Percentiles rank a stretch among this genome's conserved stretches.
phyloP scores from a whole-genome alignment of 2,888 invertebrate genomes.

The Perizoma flavofasciatum region DNA sequence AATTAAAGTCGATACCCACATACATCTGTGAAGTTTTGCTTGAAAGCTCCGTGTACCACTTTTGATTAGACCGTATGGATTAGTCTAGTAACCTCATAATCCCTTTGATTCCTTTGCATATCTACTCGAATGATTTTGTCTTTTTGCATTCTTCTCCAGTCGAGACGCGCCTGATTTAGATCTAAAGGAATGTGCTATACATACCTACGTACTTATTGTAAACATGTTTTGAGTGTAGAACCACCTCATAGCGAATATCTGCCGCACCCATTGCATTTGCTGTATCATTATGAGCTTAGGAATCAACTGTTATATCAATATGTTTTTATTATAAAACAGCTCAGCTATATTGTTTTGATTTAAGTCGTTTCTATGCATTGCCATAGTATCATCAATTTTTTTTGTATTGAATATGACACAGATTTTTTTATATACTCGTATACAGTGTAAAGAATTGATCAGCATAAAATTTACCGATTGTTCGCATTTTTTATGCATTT shows the following conservation, averaged over 20 bases:
- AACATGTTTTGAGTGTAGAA: conserved; percentile 8
- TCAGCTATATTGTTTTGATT: not conserved
- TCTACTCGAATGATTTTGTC: conserved; percentile 11
- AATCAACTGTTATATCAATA: not conserved
- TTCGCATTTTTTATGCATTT: not conserved
- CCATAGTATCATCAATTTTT: not conserved
- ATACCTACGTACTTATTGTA: not conserved
- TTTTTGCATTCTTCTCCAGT: conserved; percentile 44
- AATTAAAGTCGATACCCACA: too few species aligned
- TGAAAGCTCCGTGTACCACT: too few species aligned
- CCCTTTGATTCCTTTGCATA: conserved; percentile 5
- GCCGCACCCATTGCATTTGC: not conserved
- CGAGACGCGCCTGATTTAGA: conserved; percentile 48
- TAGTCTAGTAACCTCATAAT: too few species aligned
- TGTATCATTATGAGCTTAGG: not conserved
- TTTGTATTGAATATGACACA: too few species aligned
- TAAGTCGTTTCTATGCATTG: not conserved
- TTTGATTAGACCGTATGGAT: too few species aligned
- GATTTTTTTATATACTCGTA: too few species aligned
- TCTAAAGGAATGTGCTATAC: conserved; percentile 38
- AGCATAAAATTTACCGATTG: too few species aligned
- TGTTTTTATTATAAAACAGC: too few species aligned
- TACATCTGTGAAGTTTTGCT: too few species aligned
- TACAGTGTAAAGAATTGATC: too few species aligned
- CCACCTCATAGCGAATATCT: conserved; percentile 7